phyloP scores from a whole-genome alignment of 2,797 vertebrate species.

The Syndactyla subalaris region DNA sequence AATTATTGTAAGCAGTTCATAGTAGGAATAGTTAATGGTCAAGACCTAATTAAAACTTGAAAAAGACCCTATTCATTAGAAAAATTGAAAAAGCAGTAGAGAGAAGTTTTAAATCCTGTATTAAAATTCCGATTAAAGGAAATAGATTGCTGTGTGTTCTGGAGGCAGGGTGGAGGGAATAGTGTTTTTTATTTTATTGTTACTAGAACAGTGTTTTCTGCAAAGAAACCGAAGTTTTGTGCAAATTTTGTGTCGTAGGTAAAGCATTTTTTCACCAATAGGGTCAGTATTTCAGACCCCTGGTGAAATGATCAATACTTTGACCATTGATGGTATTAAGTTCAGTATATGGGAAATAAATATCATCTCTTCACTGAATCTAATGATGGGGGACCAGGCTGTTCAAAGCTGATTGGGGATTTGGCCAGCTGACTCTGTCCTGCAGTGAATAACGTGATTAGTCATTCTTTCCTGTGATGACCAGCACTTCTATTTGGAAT shows the following conservation, averaged over 20 bases:
- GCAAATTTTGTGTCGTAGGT: not conserved
- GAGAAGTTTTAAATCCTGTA: not conserved
- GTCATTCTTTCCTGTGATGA: not conserved
- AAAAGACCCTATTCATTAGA: not conserved
- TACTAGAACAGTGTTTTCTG: not conserved
- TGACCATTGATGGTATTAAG: not conserved
- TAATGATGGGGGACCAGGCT: not conserved
- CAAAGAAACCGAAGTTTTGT: not conserved
- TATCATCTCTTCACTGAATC: not conserved
- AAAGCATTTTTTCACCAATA: not conserved
- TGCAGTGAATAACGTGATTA: not conserved
- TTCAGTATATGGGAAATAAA: not conserved
- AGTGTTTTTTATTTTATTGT: not conserved
- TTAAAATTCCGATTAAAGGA: not conserved
- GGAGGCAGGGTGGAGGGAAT: accelerated
- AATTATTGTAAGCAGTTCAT: not conserved
- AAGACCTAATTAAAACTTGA: not conserved
- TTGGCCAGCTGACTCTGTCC: not conserved
- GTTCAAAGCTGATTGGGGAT: not conserved
- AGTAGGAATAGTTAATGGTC: not conserved
- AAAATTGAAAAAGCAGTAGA: not conserved
- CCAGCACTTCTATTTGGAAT: not conserved
- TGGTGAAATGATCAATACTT: not conserved
- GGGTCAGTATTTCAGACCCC: not conserved
- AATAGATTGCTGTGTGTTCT: not conserved